A percentile compares a stretch with the other conserved stretches of the same genome.
phyloP scores from a whole-genome alignment of 2,888 invertebrate species.

The Protodeltote pygarga region DNA sequence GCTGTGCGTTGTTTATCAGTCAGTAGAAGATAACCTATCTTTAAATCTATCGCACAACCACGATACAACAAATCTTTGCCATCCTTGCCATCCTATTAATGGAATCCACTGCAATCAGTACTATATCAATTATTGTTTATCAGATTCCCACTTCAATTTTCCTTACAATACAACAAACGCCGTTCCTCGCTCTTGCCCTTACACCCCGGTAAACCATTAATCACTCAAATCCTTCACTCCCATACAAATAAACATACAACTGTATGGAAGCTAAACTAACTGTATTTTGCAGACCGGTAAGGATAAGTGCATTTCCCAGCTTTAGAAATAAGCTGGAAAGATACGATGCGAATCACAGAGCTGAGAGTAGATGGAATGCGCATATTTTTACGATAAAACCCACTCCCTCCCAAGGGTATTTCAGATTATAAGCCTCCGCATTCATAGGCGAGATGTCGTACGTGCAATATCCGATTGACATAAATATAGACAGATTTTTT shows the following conservation, averaged over 20 bases:
- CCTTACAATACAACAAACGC: conserved; percentile 14
- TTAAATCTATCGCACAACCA: too few relatives aligned
- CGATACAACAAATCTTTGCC: conserved; percentile 3
- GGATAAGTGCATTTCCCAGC: conserved; percentile 22
- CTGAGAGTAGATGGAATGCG: conserved; percentile 8
- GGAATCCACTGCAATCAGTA: conserved; percentile 34
- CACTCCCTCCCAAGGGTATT: too few relatives aligned
- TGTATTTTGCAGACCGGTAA: conserved; percentile 10
- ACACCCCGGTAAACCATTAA: conserved; percentile 16
- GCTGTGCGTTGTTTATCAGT: too few relatives aligned
- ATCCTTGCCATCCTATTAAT: conserved; percentile 20
- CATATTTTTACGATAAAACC: too few relatives aligned
- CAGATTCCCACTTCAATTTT: conserved; percentile 28
- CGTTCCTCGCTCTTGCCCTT: conserved; percentile 24
- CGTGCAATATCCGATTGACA: too few relatives aligned
- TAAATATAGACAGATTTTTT: too few relatives aligned
- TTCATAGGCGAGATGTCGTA: too few relatives aligned
- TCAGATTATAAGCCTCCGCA: too few relatives aligned
- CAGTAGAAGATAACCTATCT: too few relatives aligned
- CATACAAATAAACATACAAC: conserved; percentile 16
- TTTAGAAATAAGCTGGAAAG: conserved; percentile 2
- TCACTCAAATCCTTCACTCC: conserved; percentile 1
- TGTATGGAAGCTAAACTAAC: background rate
- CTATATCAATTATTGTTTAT: conserved; percentile 34
- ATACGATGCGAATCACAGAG: conserved; percentile 4